phyloP scores from a whole-genome alignment of 2,797 vertebrate genomes.

The Diplodus puntazzo region DNA sequence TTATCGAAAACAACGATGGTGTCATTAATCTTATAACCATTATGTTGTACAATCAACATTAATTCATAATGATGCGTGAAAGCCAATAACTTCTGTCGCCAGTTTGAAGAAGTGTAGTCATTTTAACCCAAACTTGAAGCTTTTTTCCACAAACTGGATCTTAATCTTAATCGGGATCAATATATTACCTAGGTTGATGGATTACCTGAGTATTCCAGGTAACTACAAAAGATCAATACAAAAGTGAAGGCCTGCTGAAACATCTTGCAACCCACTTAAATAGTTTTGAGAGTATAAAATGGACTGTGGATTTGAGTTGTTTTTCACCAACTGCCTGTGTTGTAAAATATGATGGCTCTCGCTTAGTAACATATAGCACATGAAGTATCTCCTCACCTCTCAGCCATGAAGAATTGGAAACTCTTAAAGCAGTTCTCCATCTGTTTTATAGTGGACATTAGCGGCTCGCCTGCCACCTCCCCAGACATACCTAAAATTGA shows the following conservation, averaged over 20 bases:
- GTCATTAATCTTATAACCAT: too few relatives aligned
- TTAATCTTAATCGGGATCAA: not conserved
- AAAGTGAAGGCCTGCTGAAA: not conserved
- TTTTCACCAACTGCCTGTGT: not conserved
- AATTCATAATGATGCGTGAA: too few relatives aligned
- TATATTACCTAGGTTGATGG: not conserved
- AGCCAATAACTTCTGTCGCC: too few relatives aligned
- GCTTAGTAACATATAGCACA: constrained; percentile 26
- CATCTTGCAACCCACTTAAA: not conserved
- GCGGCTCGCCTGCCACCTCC: constrained; percentile 17
- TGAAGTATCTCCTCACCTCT: constrained; percentile 42
- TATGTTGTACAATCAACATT: too few relatives aligned
- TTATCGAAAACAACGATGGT: too few relatives aligned
- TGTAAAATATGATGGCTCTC: constrained; percentile 41
- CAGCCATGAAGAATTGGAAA: constrained; percentile 45
- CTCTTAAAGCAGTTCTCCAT: constrained; percentile 60
- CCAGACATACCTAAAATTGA: constrained; percentile 51
- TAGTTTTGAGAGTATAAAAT: constrained; percentile 2
- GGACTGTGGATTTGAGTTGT: not conserved
- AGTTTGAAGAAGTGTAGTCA: not conserved
- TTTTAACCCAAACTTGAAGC: not conserved
- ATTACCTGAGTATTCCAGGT: not conserved
- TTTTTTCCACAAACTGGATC: not conserved
- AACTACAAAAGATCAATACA: not conserved
- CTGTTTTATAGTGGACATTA: constrained; percentile 57